A percentile compares a stretch with the other conserved stretches of the same genome.
phyloP scores from a whole-genome alignment of 2,888 invertebrate genomes.

The Agriopis leucophaearia region DNA sequence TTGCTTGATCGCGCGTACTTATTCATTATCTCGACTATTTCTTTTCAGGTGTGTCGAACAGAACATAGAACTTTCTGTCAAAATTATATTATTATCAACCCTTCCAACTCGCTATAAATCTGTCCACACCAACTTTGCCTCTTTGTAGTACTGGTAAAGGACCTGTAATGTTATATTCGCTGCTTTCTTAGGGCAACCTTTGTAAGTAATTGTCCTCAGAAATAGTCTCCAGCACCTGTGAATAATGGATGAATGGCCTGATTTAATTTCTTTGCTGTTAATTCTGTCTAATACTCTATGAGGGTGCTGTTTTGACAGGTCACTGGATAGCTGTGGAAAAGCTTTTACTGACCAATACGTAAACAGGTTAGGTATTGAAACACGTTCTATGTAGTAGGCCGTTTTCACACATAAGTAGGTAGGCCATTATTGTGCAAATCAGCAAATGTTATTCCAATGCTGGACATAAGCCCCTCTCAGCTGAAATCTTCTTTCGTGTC shows the following conservation, averaged over 20 bases:
- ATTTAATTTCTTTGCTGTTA: slow-evolving; percentile 45
- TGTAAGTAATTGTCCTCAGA: slow-evolving; percentile 65
- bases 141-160: slow-evolving; percentile 67
- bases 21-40: neutral
- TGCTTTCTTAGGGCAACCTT: slow-evolving; percentile 55
- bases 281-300: slow-evolving; percentile 18
- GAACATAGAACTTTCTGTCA: neutral
- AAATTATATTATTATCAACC: neutral
- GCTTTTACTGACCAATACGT: neutral
- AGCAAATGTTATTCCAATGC: too few relatives aligned
- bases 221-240: slow-evolving; percentile 59
- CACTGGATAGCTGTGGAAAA: slow-evolving; percentile 10
- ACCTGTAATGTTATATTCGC: slow-evolving; percentile 67
- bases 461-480: too few relatives aligned
- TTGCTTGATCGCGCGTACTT: too few relatives aligned
- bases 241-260: slow-evolving; percentile 57
- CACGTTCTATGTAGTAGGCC: neutral
- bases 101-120: neutral
- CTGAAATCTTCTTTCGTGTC: too few relatives aligned
- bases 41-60: neutral
- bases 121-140: slow-evolving; percentile 56
- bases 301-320: slow-evolving; percentile 48
- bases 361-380: too few relatives aligned
- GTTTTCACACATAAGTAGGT: too few relatives aligned
- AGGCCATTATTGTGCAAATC: too few relatives aligned